phyloP scores from a whole-genome alignment of 2,113 vertebrate species.

The Cyrtonyx montezumae region DNA sequence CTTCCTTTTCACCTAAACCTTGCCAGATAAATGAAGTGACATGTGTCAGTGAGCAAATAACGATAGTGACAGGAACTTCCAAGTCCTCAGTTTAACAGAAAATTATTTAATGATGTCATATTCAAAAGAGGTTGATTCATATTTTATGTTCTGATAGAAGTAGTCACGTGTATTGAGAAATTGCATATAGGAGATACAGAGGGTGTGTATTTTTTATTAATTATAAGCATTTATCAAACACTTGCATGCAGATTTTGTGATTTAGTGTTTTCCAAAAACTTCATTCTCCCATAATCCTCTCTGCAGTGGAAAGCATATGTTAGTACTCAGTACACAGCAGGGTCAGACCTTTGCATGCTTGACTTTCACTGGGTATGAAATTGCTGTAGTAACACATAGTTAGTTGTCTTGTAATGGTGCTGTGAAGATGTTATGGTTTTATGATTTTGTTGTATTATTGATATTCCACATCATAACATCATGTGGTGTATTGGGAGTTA shows the following conservation, averaged over 20 bases:
- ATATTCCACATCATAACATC: too few relatives aligned
- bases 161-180: fast-evolving
- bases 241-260: background rate
- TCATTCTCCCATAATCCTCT: background rate
- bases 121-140: background rate
- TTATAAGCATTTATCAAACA: background rate
- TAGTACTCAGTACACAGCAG: background rate
- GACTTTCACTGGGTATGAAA: background rate
- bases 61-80: background rate
- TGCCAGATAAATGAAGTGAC: background rate
- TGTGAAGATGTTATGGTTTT: too few relatives aligned
- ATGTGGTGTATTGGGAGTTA: too few relatives aligned
- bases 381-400: background rate
- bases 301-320: background rate
- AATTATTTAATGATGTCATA: background rate
- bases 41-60: background rate
- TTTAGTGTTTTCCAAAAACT: background rate
- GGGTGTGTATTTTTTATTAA: background rate
- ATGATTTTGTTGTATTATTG: too few relatives aligned
- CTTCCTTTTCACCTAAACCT: background rate
- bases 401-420: background rate
- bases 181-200: background rate
- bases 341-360: background rate
- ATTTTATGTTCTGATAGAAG: background rate
- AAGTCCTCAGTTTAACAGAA: background rate